Base-by-base conservation (phyloP, 1,140 invertebrate species). In the Brachionus calyciflorus region DNA sequence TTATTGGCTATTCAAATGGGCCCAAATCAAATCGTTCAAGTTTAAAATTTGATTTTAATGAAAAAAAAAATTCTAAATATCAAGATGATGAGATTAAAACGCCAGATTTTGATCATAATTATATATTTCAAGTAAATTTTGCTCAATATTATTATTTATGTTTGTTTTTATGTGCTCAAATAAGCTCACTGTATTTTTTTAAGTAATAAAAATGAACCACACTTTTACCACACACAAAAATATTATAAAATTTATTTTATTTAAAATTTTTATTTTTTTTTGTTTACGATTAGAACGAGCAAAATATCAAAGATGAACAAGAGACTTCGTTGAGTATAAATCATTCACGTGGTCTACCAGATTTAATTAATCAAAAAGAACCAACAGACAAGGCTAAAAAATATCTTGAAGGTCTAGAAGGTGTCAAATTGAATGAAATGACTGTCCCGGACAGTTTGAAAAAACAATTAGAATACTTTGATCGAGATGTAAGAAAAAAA, bases 401-500 rank as follows among this genome's bases (percentile, higher is more conserved):
- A 28, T 73, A 73, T 41, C 33, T 73, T 17, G 69, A 73, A 28
- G 69, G 69, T 6, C 24, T 73, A 24, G 69, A 73, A 3, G 69
- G 69, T 19, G 51, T 73, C 12, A 73, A 73, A 28, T 41, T 73
- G 2, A 28, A 55, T 14, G 69, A 73, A 55, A 73, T 73, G 24
- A 12, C 26, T 33, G 69, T 73, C 12, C 69, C 69, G 19, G 69
- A 73, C 40, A 37, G 46, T 19, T 28, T 73, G 6, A 73, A 73
- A 46, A 46, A 76, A 19, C 49, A 76, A 55, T 30, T 76, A n/a
- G 73, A 76, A 30, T 76, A 44, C 30, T 55, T 76, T 57, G 73
- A 76, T 60, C 51, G 73, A 55, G 73, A 76, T 49, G 65, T 70
- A 70, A 46, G 44, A n/a, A n/a, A n/a, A n/a, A n/a, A n/a, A n/a